Base-by-base conservation (phyloP, 92 coral and sea anemone species). In the Scolanthus callimorphus region DNA sequence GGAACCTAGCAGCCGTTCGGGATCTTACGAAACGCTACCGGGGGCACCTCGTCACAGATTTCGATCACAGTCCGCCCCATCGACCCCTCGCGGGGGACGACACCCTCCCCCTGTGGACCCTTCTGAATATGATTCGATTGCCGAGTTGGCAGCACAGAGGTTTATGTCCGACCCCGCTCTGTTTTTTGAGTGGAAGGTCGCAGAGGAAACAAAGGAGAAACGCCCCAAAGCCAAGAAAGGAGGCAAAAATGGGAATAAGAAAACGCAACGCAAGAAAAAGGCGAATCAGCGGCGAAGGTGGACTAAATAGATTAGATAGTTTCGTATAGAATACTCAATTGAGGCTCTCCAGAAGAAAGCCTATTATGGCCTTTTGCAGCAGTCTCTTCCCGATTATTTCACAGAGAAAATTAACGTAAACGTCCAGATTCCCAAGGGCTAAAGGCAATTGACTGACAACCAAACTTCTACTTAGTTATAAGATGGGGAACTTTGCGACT, bases 31-130 rank as follows among this genome's bases (percentile, higher is more conserved):
- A 43, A 78, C 73, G 44, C 39, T 83, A 21, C 30, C 30, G 2
- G 20, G 39, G 25, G 63, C 24, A 17, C 51, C 57, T 20, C 17
- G 39, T 38, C 38, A 27, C 25, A 71, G 57, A 48, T 52, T 60
- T 20, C 64, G 67, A 43, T 89, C 90, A 1, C 80, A 61, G 9
- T 94, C 99, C 17, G 99, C 99, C 31, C 99, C 99, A n/a, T 76
- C 99, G 44, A 89, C 99, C 65, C 99, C 99, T 11, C 86, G 96
- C 69, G 99, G 99, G 69, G 90, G 82, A 48, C 77, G 90, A 62
- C 99, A 88, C 55, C 62, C 85, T 20, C 82, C 71, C 55, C 80
- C 91, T 10, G 70, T 90, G 49, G 80, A 62, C 57, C 62, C 77
- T 25, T 50, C 62, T 26, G 78, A 76, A 24, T 70, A 63, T 24